Conservation (phyloP, 1,140 invertebrate species). For the Hetaerina americana region DNA sequence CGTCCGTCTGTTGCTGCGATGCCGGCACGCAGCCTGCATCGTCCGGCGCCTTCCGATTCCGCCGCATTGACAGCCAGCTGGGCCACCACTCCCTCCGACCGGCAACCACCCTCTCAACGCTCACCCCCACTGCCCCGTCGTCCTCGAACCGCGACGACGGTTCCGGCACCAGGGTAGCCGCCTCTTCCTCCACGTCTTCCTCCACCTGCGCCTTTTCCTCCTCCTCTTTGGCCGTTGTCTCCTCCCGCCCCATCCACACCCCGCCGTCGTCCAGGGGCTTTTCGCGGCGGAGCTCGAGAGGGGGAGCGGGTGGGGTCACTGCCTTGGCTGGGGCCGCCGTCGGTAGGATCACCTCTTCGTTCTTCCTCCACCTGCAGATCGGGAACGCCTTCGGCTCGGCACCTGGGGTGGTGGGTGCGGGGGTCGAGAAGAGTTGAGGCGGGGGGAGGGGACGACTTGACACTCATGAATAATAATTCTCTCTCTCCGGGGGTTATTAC, state of each 20-base stretch:
- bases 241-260: neutral
- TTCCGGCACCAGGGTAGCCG: neutral
- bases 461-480: too few species aligned
- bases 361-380: neutral
- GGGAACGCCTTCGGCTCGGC: neutral
- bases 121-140: neutral
- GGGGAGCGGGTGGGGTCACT: slow-evolving; percentile 11
- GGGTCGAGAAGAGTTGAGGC: too few species aligned
- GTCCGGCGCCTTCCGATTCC: slow-evolving; percentile 26
- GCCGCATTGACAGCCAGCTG: too few species aligned
- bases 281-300: neutral
- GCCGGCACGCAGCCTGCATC: too few species aligned
- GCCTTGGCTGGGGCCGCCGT: slow-evolving; percentile 28
- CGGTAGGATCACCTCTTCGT: neutral
- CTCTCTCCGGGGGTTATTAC: too few species aligned
- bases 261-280: neutral
- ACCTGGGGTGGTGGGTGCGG: slow-evolving; percentile 37
- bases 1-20: neutral
- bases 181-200: neutral
- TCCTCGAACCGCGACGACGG: neutral
- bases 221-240: neutral
- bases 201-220: neutral
- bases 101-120: neutral
- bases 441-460: too few species aligned
- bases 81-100: neutral